Evolutionary conservation across 1,140 invertebrate genomes (phyloP), one percentile per base, ranked within the genome.

Genomic region (Tetramorium alpestre): DNA sequence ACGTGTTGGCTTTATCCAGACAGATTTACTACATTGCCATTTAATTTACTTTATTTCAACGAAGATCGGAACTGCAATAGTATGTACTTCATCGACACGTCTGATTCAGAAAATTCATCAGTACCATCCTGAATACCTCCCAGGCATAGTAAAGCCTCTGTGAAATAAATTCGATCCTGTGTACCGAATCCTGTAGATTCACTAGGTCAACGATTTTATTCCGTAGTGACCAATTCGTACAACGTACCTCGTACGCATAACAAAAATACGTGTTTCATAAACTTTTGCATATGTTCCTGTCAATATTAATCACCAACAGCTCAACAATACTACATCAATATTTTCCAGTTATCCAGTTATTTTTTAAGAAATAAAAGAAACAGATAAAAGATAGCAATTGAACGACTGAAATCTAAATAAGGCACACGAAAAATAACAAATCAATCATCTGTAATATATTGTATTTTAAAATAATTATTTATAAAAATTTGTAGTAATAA

Each of bases 31-130:
- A n/a, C 44, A 4, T 38, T 13, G 13, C n/a, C n/a, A 6, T 62
- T 84, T 84, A 84, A 84, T 84, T 75, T 75, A 84, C 58, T 70
- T 84, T 75, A 22, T 75, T 84, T 25, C 2, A 49, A 60, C 56
- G 13, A 75, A 73, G 72, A 82, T 41, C 18, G 56, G 38, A 75
- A 49, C 54, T 84, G 33, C 33, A 60, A 1, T 16, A 28, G 25
- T 84, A 75, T 62, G 56, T 44, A 38, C 54, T 75, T 75, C n/a
- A 73, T 62, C 54, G 77, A 62, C 54, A 60, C 54, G 25, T 73
- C 44, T 18, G 22, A 60, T 33, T 82, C 54, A 38, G 25, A 84
- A 84, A 84, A 84, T 75, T 84, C 28, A 84, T 84, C 54, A 73
- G 73, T 60, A 47, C 38, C 7, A 13, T 25, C 11, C 25, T 54